These are phyloP conservation scores for Hirudinaria manillensis DNA, from an alignment of 2,888 invertebrate species.

Conservation along the genomic window DNA sequence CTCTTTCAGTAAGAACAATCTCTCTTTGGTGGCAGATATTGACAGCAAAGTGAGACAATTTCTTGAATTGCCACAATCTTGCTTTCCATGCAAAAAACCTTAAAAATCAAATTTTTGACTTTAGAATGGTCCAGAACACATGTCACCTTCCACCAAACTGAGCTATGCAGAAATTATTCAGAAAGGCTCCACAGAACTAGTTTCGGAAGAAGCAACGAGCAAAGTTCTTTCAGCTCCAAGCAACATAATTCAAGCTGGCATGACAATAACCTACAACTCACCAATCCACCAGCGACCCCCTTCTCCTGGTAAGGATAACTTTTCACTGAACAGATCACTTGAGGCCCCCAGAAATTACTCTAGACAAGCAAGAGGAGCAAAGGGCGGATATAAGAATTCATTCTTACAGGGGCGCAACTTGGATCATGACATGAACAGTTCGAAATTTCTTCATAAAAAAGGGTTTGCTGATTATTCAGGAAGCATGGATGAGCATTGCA, in stretches of 20 bases:
- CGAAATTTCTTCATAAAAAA: background rate
- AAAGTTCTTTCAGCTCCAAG: background rate
- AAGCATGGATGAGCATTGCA: no score
- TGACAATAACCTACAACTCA: background rate
- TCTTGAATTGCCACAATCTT: no score
- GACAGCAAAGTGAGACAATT: no score
- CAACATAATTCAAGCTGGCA: background rate
- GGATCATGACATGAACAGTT: slow-evolving; percentile 10
- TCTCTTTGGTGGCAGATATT: no score
- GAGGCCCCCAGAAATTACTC: background rate
- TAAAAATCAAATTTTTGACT: no score
- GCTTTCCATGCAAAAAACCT: no score
- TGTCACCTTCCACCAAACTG: background rate
- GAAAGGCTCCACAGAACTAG: background rate
- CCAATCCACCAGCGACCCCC: background rate
- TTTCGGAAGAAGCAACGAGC: background rate
- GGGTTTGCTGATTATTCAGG: background rate
- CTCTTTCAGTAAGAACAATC: no score
- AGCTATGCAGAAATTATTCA: slow-evolving; percentile 16
- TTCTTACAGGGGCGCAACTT: background rate
- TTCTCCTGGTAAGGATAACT: background rate
- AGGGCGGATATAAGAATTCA: slow-evolving; percentile 4
- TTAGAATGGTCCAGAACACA: background rate
- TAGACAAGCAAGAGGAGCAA: background rate
- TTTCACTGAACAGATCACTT: background rate